These are phyloP conservation scores for Archips crataeganus DNA, from an alignment of 2,888 invertebrate genomes.

Conservation along the genomic window DNA sequence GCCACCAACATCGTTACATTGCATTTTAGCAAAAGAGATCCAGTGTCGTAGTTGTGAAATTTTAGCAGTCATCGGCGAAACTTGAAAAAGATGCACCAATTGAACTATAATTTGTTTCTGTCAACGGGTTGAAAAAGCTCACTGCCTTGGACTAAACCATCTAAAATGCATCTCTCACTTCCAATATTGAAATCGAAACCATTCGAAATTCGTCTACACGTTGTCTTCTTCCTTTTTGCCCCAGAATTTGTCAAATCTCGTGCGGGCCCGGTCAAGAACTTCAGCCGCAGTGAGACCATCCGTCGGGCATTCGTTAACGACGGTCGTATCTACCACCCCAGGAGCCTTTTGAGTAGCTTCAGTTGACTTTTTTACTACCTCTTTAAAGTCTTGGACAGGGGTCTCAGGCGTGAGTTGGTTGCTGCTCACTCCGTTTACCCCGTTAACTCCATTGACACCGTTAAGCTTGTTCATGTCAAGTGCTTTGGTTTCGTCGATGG, in stretches of 20 bases:
- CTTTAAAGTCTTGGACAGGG: constrained; percentile 70
- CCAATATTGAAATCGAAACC: constrained; percentile 40
- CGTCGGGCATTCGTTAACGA: constrained; percentile 74
- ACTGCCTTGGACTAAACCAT: background rate
- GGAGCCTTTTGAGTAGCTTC: constrained; percentile 83
- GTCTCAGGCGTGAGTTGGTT: constrained; percentile 77
- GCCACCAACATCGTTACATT: background rate
- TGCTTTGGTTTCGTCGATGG: constrained; percentile 81
- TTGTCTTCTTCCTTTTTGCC: constrained; percentile 89
- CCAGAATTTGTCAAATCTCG: constrained; percentile 95
- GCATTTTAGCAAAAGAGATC: background rate
- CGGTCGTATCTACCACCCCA: constrained; percentile 84
- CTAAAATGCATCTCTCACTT: constrained; percentile 10
- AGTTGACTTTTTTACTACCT: constrained; percentile 78
- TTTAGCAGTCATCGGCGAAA: background rate
- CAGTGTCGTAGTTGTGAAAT: background rate
- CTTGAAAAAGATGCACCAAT: background rate
- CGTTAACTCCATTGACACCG: constrained; percentile 60
- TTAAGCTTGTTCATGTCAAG: constrained; percentile 79
- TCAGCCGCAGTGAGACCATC: constrained; percentile 89
- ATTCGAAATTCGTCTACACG: constrained; percentile 63
- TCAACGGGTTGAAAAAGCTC: background rate
- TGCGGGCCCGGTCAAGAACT: constrained; percentile 92
- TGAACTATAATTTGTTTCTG: background rate
- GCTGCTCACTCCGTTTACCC: constrained; percentile 64